A percentile compares a stretch with the other conserved stretches of the same genome.
phyloP scores from a whole-genome alignment of 2,797 vertebrate species.

The Sitta carolinensis region DNA sequence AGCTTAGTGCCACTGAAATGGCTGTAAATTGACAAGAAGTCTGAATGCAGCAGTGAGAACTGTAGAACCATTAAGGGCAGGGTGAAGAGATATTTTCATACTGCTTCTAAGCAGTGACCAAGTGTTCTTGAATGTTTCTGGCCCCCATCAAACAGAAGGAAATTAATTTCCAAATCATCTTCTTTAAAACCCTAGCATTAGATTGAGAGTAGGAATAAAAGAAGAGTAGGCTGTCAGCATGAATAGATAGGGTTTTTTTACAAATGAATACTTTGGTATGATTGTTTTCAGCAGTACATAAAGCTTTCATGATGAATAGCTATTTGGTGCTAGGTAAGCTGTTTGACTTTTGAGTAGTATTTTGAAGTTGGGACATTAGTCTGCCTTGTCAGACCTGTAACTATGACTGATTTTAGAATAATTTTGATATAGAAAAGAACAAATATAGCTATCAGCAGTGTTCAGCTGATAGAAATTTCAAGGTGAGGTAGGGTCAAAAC shows the following conservation, averaged over 20 bases:
- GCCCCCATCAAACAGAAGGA: not conserved
- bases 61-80: not conserved
- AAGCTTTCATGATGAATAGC: not conserved
- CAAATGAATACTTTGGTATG: not conserved
- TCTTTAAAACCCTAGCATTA: not conserved
- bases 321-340: not conserved
- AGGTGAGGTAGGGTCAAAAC: not conserved
- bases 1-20: not conserved
- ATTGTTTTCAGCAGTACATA: not conserved
- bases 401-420: not conserved
- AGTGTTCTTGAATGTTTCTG: not conserved
- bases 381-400: not conserved
- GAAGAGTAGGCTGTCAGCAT: not conserved
- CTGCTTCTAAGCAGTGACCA: not conserved
- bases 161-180: not conserved
- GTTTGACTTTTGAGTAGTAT: not conserved
- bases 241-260: not conserved
- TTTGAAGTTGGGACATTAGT: not conserved
- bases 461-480: not conserved
- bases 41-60: not conserved
- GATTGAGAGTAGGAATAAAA: not conserved
- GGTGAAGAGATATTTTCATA: accelerated
- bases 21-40: not conserved
- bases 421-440: not conserved
- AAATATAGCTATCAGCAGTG: not conserved